Percentiles rank a stretch among this genome's conserved stretches.
Conservation (phyloP, 2,113 vertebrate species). For the Cettia cetti region DNA sequence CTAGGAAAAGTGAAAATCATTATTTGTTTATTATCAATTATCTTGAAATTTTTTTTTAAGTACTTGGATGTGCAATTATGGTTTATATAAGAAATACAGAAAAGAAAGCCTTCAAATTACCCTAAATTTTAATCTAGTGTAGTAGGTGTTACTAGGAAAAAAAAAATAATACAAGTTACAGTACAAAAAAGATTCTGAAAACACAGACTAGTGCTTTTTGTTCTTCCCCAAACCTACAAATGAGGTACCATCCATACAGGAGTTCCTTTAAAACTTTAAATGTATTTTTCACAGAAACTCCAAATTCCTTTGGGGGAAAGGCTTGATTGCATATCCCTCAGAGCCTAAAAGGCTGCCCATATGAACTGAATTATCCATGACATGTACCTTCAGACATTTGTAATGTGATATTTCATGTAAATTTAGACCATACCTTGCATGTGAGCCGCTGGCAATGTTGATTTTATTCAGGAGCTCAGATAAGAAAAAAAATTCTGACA, state of each 20-base stretch:
- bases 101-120: background rate
- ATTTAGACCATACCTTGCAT: slow-evolving; percentile 82
- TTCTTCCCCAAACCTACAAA: background rate
- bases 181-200: background rate
- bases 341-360: slow-evolving; percentile 78
- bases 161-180: background rate
- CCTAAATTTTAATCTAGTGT: background rate
- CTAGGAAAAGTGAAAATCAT: background rate
- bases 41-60: background rate
- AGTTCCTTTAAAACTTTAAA: slow-evolving; percentile 61
- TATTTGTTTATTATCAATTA: background rate
- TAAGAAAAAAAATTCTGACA: slow-evolving; percentile 75
- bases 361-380: slow-evolving; percentile 88
- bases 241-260: background rate
- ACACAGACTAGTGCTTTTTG: background rate
- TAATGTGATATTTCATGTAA: slow-evolving; percentile 86
- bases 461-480: slow-evolving; percentile 73
- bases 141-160: background rate
- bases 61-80: background rate
- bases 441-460: slow-evolving; percentile 72
- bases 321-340: slow-evolving; percentile 77
- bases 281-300: slow-evolving; percentile 68
- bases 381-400: slow-evolving; percentile 83
- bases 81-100: background rate
- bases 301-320: slow-evolving; percentile 69